Conservation (phyloP, 2,888 invertebrate genomes). For the Dryomyza anilis region DNA sequence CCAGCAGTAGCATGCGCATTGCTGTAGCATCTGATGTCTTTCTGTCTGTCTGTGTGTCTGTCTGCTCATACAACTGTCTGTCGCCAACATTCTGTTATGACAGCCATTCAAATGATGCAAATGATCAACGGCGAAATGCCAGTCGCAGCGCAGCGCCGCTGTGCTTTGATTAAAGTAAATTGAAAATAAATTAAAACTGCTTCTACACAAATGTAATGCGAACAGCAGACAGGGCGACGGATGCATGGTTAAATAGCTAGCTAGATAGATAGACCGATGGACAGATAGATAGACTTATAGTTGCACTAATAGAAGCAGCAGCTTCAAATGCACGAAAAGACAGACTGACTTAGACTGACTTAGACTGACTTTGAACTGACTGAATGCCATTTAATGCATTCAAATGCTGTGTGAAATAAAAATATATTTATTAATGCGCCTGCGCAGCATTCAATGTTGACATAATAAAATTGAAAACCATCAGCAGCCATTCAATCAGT, state of each 20-base stretch:
- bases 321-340: neutral
- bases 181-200: conserved; percentile 19
- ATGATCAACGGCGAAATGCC: too few relatives aligned
- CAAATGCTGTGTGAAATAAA: too few relatives aligned
- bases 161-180: conserved; percentile 16
- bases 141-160: neutral
- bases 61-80: too few relatives aligned
- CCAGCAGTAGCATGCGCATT: too few relatives aligned
- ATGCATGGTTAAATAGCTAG: too few relatives aligned
- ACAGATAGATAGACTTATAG: too few relatives aligned
- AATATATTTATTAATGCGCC: too few relatives aligned
- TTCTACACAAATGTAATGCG: neutral
- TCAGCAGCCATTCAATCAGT: neutral
- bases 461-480: neutral
- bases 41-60: too few relatives aligned
- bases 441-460: neutral
- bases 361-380: neutral
- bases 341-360: neutral
- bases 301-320: too few relatives aligned
- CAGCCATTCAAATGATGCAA: conserved; percentile 11
- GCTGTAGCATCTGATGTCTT: too few relatives aligned
- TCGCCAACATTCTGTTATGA: neutral
- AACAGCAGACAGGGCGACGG: too few relatives aligned
- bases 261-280: too few relatives aligned
- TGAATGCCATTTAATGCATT: neutral